Evolutionary conservation across 64 coral and sea anemone species (phyloP).

Genomic region (Astreopora myriophthalma): DNA sequence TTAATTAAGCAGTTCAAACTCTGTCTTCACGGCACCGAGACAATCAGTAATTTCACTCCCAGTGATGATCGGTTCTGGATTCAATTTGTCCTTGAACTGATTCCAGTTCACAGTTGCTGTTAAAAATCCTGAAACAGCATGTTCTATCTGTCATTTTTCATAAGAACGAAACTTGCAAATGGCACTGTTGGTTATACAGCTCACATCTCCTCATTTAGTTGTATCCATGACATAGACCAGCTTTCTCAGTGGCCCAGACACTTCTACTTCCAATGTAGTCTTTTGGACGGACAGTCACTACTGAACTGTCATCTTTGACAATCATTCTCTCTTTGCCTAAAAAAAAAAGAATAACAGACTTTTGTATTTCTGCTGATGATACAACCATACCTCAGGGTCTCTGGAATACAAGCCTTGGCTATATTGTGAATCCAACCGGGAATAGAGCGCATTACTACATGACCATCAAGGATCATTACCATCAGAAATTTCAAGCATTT

Average conservation of each 20-base stretch:
- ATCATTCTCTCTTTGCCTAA: conserved; percentile 20
- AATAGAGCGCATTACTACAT: too few relatives aligned
- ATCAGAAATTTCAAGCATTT: not conserved
- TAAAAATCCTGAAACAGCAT: conserved; percentile 41
- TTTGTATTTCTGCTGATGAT: too few relatives aligned
- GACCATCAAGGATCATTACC: not conserved
- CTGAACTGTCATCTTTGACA: conserved; percentile 33
- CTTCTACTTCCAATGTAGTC: conserved; percentile 47
- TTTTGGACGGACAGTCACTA: conserved; percentile 51
- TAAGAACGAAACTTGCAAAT: conserved; percentile 26
- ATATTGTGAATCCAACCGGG: too few relatives aligned
- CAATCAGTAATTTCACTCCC: conserved; percentile 14
- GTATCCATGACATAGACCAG: conserved; percentile 34
- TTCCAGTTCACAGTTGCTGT: conserved; percentile 32
- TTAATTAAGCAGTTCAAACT: conserved; percentile 50
- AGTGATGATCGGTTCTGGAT: not conserved
- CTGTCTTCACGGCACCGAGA: conserved; percentile 11
- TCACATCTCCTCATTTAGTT: conserved; percentile 24
- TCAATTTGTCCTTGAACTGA: conserved; percentile 35
- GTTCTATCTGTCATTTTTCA: conserved; percentile 24
- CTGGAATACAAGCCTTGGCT: too few relatives aligned
- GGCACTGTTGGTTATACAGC: not conserved
- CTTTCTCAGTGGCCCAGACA: conserved; percentile 43
- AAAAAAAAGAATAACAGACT: not conserved
- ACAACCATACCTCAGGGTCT: too few relatives aligned